phyloP scores from a whole-genome alignment of 2,113 vertebrate genomes.

The Zosterops japonicus region DNA sequence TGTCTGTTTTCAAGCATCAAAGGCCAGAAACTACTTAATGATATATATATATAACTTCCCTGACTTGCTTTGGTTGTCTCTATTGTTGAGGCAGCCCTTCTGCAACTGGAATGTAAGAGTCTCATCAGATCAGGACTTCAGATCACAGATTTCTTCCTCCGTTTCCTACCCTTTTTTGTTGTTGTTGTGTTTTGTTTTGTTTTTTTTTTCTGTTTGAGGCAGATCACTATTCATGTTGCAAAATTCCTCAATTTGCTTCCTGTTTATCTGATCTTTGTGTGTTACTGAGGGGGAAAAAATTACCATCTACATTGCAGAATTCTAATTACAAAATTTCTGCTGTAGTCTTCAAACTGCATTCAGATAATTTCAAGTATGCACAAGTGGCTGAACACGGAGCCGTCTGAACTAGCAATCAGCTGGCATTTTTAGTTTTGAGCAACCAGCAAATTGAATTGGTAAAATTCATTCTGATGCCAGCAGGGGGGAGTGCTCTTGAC shows the following conservation, averaged over 20 bases:
- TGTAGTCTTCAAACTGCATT: constrained; percentile 70
- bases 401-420: constrained; percentile 62
- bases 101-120: background rate
- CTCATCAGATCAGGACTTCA: background rate
- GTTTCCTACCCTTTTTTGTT: background rate
- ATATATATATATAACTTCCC: background rate
- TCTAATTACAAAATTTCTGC: constrained; percentile 72
- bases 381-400: constrained; percentile 60
- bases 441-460: constrained; percentile 66
- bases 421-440: constrained; percentile 63
- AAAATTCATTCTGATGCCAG: constrained; percentile 66
- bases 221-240: constrained; percentile 52
- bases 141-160: background rate
- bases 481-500: constrained; percentile 65
- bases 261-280: constrained; percentile 63
- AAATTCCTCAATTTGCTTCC: constrained; percentile 57
- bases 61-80: background rate
- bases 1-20: background rate
- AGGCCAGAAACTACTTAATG: background rate
- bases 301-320: constrained; percentile 66
- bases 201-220: background rate
- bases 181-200: background rate
- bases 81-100: constrained; percentile 3
- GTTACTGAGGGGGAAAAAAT: constrained; percentile 54
- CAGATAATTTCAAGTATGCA: constrained; percentile 64